Percentiles rank a stretch among this genome's conserved stretches.
Conservation (phyloP, 2,888 invertebrate species). For the Dusona sp. region DNA sequence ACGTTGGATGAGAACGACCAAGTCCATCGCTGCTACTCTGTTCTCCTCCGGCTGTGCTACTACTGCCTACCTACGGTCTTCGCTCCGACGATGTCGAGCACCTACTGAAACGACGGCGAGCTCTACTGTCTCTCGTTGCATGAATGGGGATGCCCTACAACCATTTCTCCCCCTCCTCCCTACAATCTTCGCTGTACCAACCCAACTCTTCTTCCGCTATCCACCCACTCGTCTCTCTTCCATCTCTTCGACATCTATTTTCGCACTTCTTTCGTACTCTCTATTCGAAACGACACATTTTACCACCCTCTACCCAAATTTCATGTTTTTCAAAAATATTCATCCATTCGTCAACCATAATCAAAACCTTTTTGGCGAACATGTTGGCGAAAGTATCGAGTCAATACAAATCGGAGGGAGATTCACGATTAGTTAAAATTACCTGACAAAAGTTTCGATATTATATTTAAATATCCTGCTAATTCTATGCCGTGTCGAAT, state of each 20-base stretch:
- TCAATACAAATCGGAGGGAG: neutral
- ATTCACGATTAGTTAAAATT: neutral
- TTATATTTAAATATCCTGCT: neutral
- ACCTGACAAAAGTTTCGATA: neutral
- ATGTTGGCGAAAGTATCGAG: neutral
- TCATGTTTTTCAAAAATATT: neutral
- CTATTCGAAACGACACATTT: neutral
- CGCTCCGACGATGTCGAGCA: conserved; percentile 65
- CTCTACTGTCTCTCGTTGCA: conserved; percentile 58
- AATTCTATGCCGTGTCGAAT: neutral
- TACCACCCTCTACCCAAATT: neutral
- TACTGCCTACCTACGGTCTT: conserved; percentile 67
- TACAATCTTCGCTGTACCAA: conserved; percentile 50
- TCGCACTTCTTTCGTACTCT: conserved; percentile 1
- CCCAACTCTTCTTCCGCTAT: conserved; percentile 58
- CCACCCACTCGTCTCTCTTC: conserved; percentile 47
- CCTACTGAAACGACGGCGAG: conserved; percentile 61
- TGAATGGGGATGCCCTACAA: conserved; percentile 64
- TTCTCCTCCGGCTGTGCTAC: conserved; percentile 31
- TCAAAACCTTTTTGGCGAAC: neutral
- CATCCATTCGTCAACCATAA: neutral
- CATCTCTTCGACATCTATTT: conserved; percentile 36
- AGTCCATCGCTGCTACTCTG: conserved; percentile 32
- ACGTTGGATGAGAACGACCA: conserved; percentile 48
- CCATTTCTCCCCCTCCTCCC: conserved; percentile 49